These are phyloP conservation scores for Ursus arctos DNA, from an alignment of 2,113 vertebrate species.

Conservation along the genomic window DNA sequence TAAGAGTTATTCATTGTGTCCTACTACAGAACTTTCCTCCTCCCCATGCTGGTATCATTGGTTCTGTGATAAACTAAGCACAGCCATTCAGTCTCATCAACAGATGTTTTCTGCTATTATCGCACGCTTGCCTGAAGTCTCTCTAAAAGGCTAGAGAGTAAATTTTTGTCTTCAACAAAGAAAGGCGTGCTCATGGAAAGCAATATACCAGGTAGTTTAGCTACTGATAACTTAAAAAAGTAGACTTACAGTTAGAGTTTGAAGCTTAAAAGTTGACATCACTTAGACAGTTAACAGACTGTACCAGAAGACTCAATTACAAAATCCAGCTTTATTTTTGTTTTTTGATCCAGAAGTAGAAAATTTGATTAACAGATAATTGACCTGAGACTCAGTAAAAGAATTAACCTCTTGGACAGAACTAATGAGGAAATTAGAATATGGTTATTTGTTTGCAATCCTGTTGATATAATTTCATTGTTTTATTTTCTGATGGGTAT, in stretches of 20 bases:
- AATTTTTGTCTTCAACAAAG: background rate
- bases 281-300: background rate
- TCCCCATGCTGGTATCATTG: background rate
- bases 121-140: background rate
- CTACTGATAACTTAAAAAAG: background rate
- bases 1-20: background rate
- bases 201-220: background rate
- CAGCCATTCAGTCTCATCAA: background rate
- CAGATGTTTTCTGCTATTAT: background rate
- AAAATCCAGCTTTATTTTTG: background rate
- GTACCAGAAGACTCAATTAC: background rate
- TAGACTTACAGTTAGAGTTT: background rate
- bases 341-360: background rate
- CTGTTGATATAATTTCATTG: background rate
- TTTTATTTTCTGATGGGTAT: background rate
- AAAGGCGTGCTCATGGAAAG: background rate
- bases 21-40: background rate
- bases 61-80: background rate
- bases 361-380: background rate
- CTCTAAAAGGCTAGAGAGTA: background rate
- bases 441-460: background rate
- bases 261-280: background rate
- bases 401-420: background rate
- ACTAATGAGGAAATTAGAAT: conserved; percentile 8
- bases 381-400: background rate